Evolutionary conservation across 2,113 vertebrate species (phyloP), one percentile per base, ranked within the genome.

Genomic region (Odontesthes bonariensis): DNA sequence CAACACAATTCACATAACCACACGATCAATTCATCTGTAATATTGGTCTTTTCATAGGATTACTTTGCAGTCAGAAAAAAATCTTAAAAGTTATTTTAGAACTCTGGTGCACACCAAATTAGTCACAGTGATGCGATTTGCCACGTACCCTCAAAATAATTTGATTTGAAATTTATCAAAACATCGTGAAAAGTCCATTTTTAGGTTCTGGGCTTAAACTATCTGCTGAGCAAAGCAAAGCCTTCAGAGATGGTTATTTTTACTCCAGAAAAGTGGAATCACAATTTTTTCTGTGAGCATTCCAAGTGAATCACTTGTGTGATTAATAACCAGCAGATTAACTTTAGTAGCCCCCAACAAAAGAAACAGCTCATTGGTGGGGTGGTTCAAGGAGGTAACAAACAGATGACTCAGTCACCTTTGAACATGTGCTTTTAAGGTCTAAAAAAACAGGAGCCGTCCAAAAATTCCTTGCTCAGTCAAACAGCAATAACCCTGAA

Each of bases 401-500:
- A 59, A 32, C 46, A 51, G 53, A 56, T n/a, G 10, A 69, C 53
- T 60, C 13, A 38, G 16, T 27, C 40, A 22, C 44, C 58, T 40
- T 79, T 57, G 40, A 38, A 76, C 35, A 47, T 11, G 22, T n/a
- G 32, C 31, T 77, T 20, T 63, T 64, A 20, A 38, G 71, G 58
- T 69, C 75, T 74, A 53, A 86, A 71, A 27, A 27, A 65, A 69
- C 35, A 35, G 69, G 46, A 81, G 59, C 44, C 72, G 65, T 49
- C 61, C 7, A 9, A 44, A 68, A 73, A 75, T 38, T 54, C 33
- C 60, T 74, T 69, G 38, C 61, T 62, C 40, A 56, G 77, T 64
- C 52, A 51, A 73, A 73, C 69, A 60, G 77, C 77, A 63, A 66
- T 81, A 84, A 90, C 53, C 61, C 75, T 77, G 33, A 85, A 77